Evolutionary conservation across 1,140 invertebrate genomes (phyloP), one percentile per base, ranked within the genome.

Genomic region (Drosophila elegans): DNA sequence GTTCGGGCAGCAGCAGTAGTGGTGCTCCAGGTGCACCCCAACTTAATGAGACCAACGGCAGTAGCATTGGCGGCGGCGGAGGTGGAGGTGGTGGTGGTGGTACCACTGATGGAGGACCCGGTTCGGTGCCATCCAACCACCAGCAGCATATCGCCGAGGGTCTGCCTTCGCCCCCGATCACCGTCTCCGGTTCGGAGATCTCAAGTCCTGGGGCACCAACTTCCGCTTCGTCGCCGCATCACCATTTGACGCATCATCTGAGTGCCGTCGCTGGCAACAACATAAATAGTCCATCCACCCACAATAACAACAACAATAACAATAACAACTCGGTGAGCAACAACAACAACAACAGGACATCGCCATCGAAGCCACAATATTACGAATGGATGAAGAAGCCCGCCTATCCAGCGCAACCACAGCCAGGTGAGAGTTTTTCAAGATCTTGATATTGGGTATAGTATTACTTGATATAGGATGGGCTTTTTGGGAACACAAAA

Each of bases 331-430:
- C 78, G 53, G 86, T 83, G 16, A 90, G 7, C 29, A 32, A 91
- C 32, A 79, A 79, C 49, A 84, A 83, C 59, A 91, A 90, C 21
- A 80, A 92, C 63, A 81, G 83, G 32, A 92, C 94, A 84, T 96
- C 96, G 12, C 93, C 95, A 6, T 95, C 95, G 2, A 94, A 95
- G 12, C 96, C 96, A 54, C 97, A 97, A 0, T 97, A 95, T 90
- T 98, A 95, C 91, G 97, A 97, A 74, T 98, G 97, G 97, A 97
- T 98, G 95, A 97, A 96, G 90, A 97, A 97, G 91, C 95, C 96
- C 0, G 95, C 96, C 9, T 97, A 97, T 91, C 96, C 97, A 88
- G 95, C 93, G 48, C 96, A 97, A 84, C 95, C 96, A 0, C 96
- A 96, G 93, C 96, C 96, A 93, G 96, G 97, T 97, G 92, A 94